Evolutionary conservation across 2,888 invertebrate species (phyloP).

Genomic region (Masnerella sp.): DNA sequence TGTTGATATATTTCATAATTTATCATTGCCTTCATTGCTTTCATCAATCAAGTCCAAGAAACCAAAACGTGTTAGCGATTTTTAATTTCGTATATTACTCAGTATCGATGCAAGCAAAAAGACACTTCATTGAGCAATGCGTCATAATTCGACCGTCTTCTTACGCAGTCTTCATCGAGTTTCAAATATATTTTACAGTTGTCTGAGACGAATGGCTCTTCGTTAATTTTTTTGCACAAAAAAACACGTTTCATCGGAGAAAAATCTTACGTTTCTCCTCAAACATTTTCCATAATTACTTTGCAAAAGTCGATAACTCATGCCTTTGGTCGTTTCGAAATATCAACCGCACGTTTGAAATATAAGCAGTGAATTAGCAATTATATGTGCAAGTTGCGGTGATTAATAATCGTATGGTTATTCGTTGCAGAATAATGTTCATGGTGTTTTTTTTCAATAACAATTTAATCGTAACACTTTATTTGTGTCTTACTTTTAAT

Average conservation of each 20-base stretch:
- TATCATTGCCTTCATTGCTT: constrained; percentile 17
- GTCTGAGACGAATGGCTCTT: constrained; percentile 37
- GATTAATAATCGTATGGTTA: constrained; percentile 17
- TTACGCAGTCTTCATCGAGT: constrained; percentile 27
- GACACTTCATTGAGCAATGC: constrained; percentile 31
- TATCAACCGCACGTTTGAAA: constrained; percentile 13
- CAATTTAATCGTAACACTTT: neutral
- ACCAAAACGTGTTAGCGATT: constrained; percentile 13
- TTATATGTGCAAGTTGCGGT: constrained; percentile 3
- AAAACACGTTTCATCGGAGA: constrained; percentile 22
- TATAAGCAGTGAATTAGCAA: constrained; percentile 29
- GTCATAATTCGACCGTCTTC: constrained; percentile 30
- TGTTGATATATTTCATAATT: constrained; percentile 18
- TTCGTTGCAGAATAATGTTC: neutral
- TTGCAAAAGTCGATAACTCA: constrained; percentile 40
- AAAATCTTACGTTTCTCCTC: constrained; percentile 17
- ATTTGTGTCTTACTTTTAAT: neutral
- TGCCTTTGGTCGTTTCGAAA: constrained; percentile 26
- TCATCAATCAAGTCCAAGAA: constrained; percentile 20
- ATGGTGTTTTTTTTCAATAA: too few species aligned
- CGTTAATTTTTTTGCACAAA: constrained; percentile 25
- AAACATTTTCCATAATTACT: constrained; percentile 31
- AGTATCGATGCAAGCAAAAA: constrained; percentile 20
- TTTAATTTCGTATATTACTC: constrained; percentile 28
- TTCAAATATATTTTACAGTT: constrained; percentile 36